These are phyloP conservation scores for Magallana gigas DNA, from an alignment of 1,140 invertebrate genomes.

Conservation along the genomic window DNA sequence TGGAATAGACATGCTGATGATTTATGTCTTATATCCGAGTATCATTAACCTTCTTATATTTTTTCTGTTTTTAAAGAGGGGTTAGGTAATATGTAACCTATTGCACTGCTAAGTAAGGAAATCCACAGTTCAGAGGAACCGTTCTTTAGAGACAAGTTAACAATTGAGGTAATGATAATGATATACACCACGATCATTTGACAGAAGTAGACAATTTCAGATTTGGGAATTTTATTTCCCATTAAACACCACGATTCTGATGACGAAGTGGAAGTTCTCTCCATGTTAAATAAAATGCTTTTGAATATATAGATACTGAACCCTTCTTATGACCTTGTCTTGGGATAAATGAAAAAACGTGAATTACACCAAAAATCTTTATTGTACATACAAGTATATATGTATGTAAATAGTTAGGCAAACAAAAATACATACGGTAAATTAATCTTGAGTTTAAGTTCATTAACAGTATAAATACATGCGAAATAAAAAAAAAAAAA, in stretches of 20 bases:
- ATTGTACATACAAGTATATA: too few species aligned
- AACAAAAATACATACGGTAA: too few species aligned
- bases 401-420: too few species aligned
- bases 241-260: constrained; percentile 1
- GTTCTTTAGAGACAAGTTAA: constrained; percentile 32
- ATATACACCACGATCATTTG: constrained; percentile 51
- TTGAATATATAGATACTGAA: too few species aligned
- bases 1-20: too few species aligned
- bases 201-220: constrained; percentile 52
- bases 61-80: not conserved
- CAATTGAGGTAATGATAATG: constrained; percentile 45
- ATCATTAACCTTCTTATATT: too few species aligned
- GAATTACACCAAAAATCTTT: too few species aligned
- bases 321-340: too few species aligned
- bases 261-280: not conserved
- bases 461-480: too few species aligned
- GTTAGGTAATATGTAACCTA: constrained; percentile 44
- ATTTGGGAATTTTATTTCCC: constrained; percentile 25
- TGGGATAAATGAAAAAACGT: too few species aligned
- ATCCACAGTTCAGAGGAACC: constrained; percentile 40
- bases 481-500: too few species aligned
- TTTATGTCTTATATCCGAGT: not conserved
- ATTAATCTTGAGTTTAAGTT: too few species aligned
- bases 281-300: not conserved
- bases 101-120: constrained; percentile 46